Percentiles rank a stretch among this genome's conserved stretches.
Evolutionary conservation across 2,113 vertebrate species (phyloP).

Genomic region (Kobus ellipsiprymnus): DNA sequence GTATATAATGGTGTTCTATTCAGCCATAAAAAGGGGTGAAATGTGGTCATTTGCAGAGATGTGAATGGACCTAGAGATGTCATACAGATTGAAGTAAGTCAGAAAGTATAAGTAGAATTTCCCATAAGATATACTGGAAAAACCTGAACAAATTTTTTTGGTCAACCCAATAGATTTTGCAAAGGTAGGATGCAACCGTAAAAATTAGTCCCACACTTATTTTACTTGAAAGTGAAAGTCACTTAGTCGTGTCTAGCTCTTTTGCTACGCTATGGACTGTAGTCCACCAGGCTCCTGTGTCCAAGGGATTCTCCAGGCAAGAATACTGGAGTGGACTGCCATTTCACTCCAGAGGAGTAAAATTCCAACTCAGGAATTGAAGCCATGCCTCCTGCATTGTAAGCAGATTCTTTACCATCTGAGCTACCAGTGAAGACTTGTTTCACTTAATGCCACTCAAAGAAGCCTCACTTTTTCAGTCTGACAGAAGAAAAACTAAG

Average conservation of each 20-base stretch:
- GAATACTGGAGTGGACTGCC: not conserved
- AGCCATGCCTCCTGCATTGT: not conserved
- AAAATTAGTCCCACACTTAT: not conserved
- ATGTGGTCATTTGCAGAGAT: not conserved
- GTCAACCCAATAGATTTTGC: not conserved
- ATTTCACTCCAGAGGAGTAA: not conserved
- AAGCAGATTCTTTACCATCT: not conserved
- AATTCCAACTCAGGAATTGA: not conserved
- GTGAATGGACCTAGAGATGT: not conserved
- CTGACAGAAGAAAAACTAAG: not conserved
- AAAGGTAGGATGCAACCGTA: not conserved
- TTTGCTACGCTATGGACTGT: not conserved
- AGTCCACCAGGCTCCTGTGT: not conserved
- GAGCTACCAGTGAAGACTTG: not conserved
- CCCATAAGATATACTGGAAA: not conserved
- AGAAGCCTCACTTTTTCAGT: not conserved
- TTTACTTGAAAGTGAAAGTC: not conserved
- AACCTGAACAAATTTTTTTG: not conserved
- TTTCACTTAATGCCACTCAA: not conserved
- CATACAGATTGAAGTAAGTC: not conserved
- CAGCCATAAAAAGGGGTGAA: not conserved
- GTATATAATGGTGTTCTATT: not conserved
- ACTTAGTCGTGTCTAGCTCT: rapidly evolving
- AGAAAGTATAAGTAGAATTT: not conserved
- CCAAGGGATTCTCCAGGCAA: not conserved